Evolutionary conservation across 2,888 invertebrate genomes (phyloP).

Genomic region (Eurytoma adleriae): DNA sequence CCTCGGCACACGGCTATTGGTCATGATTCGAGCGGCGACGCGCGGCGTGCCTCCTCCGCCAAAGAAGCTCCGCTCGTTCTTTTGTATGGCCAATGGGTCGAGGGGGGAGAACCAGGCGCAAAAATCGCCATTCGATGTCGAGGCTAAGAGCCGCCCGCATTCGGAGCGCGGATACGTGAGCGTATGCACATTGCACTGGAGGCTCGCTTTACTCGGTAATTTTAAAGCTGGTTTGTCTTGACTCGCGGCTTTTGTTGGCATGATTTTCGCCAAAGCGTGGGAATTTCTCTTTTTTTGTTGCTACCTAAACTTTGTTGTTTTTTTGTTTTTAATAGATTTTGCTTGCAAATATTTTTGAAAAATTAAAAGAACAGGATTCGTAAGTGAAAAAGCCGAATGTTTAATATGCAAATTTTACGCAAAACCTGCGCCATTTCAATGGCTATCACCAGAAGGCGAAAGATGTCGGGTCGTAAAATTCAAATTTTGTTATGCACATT

Average conservation of each 20-base stretch:
- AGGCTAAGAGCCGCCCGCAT: neutral
- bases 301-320: neutral
- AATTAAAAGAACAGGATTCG: too few relatives aligned
- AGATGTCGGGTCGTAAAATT: too few relatives aligned
- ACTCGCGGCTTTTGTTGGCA: neutral
- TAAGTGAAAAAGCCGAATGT: too few relatives aligned
- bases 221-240: neutral
- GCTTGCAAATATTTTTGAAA: too few relatives aligned
- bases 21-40: conserved; percentile 32
- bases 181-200: neutral
- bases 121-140: conserved; percentile 13
- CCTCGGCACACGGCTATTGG: conserved; percentile 37
- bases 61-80: conserved; percentile 11
- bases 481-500: too few relatives aligned
- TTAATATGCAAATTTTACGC: conserved; percentile 1
- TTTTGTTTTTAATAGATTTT: too few relatives aligned
- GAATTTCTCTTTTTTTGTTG: neutral
- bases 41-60: neutral
- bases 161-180: neutral
- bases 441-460: too few relatives aligned
- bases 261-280: neutral
- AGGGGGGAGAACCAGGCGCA: conserved; percentile 27
- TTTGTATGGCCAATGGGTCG: neutral
- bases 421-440: neutral
- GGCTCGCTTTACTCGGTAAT: neutral